These are phyloP conservation scores for Acanthopagrus latus DNA, from an alignment of 2,797 vertebrate genomes.

Conservation along the genomic window DNA sequence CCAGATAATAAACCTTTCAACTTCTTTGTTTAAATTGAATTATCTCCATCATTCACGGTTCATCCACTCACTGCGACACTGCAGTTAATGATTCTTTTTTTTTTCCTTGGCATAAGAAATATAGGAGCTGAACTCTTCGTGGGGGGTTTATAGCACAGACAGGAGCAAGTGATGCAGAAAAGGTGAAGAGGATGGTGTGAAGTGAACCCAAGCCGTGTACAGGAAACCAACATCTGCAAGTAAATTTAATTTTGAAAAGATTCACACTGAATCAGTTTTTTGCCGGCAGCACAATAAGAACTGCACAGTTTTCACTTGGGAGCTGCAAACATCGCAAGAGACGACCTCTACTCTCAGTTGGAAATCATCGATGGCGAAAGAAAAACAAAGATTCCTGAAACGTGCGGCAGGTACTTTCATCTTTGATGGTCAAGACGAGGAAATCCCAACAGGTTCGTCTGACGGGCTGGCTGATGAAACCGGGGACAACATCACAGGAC, in stretches of 20 bases:
- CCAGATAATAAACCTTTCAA: neutral
- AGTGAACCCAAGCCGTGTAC: neutral
- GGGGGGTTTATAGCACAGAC: neutral
- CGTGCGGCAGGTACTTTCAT: conserved; percentile 2
- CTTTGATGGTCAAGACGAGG: conserved; percentile 40
- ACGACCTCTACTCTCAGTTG: conserved; percentile 2
- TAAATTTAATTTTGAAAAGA: neutral
- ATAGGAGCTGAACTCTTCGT: neutral
- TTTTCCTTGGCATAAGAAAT: neutral
- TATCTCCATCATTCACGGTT: neutral
- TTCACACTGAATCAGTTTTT: neutral
- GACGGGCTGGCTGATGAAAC: conserved; percentile 36
- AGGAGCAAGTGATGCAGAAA: neutral
- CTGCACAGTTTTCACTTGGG: neutral
- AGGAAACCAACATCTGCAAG: neutral
- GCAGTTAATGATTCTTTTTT: neutral
- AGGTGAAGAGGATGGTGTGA: neutral
- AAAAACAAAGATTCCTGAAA: conserved; percentile 5
- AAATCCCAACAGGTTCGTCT: neutral
- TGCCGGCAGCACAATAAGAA: neutral
- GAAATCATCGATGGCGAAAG: neutral
- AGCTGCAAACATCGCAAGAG: neutral
- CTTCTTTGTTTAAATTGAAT: conserved; percentile 1
- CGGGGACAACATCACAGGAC: conserved; percentile 16
- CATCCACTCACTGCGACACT: neutral